Conservation (phyloP, 2,888 invertebrate genomes). For the Lasiommata megera region DNA sequence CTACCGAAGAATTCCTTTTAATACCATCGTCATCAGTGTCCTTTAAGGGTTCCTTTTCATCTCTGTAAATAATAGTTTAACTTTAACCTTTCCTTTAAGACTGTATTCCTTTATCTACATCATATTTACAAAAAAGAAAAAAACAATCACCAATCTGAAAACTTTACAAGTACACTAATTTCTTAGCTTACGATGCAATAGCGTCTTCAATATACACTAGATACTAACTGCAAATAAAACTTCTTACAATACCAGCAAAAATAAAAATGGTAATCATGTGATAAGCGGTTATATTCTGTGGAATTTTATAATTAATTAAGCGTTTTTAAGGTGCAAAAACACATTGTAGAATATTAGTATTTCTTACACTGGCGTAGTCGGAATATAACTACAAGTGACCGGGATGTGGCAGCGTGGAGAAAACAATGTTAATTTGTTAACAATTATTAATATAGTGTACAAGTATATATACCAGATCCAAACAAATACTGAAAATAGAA, state of each 20-base stretch:
- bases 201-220: conserved; percentile 2
- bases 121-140: conserved; percentile 8
- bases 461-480: conserved; percentile 1
- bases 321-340: conserved; percentile 9
- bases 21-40: conserved; percentile 84
- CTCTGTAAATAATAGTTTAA: conserved; percentile 66
- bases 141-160: conserved; percentile 28
- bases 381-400: conserved; percentile 76
- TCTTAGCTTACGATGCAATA: neutral
- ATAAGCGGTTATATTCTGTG: neutral
- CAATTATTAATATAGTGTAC: conserved; percentile 10
- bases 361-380: conserved; percentile 85
- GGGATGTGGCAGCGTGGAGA: conserved; percentile 74
- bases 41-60: conserved; percentile 91
- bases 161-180: neutral
- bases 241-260: neutral
- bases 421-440: conserved; percentile 33
- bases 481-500: neutral
- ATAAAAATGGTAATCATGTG: neutral
- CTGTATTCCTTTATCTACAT: neutral
- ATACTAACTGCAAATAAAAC: conserved; percentile 27
- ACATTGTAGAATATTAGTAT: conserved; percentile 35
- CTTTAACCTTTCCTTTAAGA: neutral
- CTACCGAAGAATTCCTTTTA: conserved; percentile 89
- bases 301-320: conserved; percentile 13